Evolutionary conservation across 2,113 vertebrate genomes (phyloP).

Genomic region (Drymodes brunneopygia): DNA sequence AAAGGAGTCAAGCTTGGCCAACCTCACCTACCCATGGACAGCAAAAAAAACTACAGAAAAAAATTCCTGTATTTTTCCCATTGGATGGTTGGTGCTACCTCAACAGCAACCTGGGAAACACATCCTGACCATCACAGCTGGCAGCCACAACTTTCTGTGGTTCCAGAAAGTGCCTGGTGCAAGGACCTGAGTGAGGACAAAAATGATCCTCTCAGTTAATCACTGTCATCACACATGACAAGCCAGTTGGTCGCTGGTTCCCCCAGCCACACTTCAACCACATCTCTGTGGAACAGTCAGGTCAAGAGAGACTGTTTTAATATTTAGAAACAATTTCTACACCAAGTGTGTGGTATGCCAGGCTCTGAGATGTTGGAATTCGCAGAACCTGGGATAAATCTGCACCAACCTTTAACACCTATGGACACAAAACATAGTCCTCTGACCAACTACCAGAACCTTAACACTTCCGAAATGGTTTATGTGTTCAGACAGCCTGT

Average conservation of each 20-base stretch:
- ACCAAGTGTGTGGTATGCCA: not conserved
- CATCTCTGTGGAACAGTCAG: not conserved
- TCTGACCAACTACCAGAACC: not conserved
- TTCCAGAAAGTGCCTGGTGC: conserved; percentile 34
- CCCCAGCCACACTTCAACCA: conserved; percentile 59
- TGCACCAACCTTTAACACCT: not conserved
- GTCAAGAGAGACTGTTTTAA: not conserved
- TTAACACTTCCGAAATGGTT: not conserved
- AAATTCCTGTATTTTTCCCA: not conserved
- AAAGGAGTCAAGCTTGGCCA: not conserved
- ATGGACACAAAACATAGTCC: not conserved
- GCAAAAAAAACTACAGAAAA: not conserved
- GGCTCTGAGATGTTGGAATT: not conserved
- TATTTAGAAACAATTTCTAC: conserved; percentile 15
- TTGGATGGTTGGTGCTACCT: not conserved
- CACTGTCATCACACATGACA: conserved; percentile 75
- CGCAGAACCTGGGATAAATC: not conserved
- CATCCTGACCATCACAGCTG: conserved; percentile 27
- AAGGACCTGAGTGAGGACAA: conserved; percentile 62
- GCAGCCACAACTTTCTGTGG: not conserved
- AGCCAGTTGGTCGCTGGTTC: conserved; percentile 76
- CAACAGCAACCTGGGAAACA: not conserved
- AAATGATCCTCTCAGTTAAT: conserved; percentile 74
- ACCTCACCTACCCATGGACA: not conserved
- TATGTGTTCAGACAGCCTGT: not conserved